These are phyloP conservation scores for Apistogramma diplotaenia DNA, from an alignment of 2,113 vertebrate genomes.

Conservation along the genomic window DNA sequence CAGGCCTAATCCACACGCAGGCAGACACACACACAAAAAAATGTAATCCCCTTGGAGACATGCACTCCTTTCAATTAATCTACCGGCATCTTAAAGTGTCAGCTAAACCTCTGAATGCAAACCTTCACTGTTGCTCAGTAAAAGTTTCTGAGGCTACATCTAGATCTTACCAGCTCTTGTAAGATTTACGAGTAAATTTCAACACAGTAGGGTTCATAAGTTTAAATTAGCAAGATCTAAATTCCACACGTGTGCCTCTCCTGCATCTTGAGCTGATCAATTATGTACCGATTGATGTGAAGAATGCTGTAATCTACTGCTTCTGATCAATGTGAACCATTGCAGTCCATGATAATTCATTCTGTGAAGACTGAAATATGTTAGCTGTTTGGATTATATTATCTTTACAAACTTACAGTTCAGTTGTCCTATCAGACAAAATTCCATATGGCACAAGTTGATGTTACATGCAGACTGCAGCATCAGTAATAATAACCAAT, in stretches of 20 bases:
- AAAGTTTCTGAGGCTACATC: neutral
- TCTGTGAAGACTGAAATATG: neutral
- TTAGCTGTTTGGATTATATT: neutral
- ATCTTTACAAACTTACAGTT: fast-evolving
- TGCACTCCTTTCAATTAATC: neutral
- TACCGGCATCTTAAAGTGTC: neutral
- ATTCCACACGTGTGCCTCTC: neutral
- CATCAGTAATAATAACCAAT: neutral
- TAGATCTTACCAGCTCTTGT: neutral
- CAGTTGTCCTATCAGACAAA: neutral
- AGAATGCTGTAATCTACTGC: neutral
- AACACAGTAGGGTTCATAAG: neutral
- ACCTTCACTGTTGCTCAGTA: neutral
- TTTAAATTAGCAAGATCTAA: too few relatives aligned
- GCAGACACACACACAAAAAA: neutral
- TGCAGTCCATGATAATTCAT: neutral
- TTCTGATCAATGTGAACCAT: neutral
- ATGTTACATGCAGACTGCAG: neutral
- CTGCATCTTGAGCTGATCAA: neutral
- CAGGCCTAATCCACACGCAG: neutral
- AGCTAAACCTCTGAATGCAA: neutral
- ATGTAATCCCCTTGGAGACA: neutral
- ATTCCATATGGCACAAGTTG: neutral
- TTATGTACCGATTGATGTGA: neutral
- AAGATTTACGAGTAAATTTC: neutral